phyloP scores from a whole-genome alignment of 2,113 vertebrate genomes.

The Pavo muticus region DNA sequence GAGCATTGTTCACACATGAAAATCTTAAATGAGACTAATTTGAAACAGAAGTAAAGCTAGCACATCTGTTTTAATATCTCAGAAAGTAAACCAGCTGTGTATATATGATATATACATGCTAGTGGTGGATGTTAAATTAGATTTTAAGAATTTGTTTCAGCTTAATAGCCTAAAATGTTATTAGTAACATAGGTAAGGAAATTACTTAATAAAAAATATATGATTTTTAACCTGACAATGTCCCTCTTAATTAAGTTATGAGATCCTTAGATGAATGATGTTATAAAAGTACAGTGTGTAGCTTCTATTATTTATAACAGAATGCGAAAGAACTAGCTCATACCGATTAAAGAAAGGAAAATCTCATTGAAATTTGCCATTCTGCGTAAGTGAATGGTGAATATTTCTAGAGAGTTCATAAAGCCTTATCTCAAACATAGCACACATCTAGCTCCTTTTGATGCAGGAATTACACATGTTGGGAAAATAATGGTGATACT shows the following conservation, averaged over 20 bases:
- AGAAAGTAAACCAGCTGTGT: slow-evolving; percentile 68
- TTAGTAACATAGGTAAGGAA: slow-evolving; percentile 77
- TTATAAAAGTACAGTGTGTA: slow-evolving; percentile 71
- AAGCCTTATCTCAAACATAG: background rate
- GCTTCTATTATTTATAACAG: slow-evolving; percentile 74
- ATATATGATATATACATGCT: slow-evolving; percentile 50
- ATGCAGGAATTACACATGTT: background rate
- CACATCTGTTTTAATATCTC: slow-evolving; percentile 59
- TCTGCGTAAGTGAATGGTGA: slow-evolving; percentile 13
- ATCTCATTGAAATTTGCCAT: slow-evolving; percentile 52
- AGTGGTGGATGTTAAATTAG: slow-evolving; percentile 67
- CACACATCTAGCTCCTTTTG: background rate
- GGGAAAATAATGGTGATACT: background rate
- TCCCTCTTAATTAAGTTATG: slow-evolving; percentile 77
- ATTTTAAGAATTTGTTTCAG: slow-evolving; percentile 71
- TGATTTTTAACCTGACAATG: slow-evolving; percentile 75
- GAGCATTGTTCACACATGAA: slow-evolving; percentile 33
- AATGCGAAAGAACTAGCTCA: slow-evolving; percentile 70
- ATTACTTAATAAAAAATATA: slow-evolving; percentile 77
- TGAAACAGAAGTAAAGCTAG: slow-evolving; percentile 62
- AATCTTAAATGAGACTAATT: slow-evolving; percentile 53
- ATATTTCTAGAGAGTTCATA: slow-evolving; percentile 8
- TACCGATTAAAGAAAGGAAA: slow-evolving; percentile 68
- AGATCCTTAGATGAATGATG: slow-evolving; percentile 72
- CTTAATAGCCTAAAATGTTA: slow-evolving; percentile 73